Evolutionary conservation across 2,888 invertebrate genomes (phyloP), one percentile per base, ranked within the genome.

Genomic region (Drosophila fulvimacula): DNA sequence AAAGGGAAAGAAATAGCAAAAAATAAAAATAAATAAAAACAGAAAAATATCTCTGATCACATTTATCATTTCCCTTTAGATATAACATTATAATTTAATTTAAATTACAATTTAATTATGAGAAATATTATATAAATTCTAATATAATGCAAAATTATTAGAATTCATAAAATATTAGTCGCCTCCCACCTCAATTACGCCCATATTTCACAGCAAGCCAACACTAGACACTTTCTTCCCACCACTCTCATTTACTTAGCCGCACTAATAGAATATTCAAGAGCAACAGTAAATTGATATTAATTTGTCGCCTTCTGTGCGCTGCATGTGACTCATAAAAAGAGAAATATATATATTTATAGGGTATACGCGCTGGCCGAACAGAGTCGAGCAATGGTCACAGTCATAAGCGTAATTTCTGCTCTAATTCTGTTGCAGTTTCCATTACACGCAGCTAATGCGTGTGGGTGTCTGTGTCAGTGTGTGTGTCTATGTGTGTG

Each of bases 381-480:
- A 34, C 64, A 51, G 2, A 58, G 30, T 42, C 62, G 44, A 39
- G 38, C 55, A 19, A 59, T 52, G 71, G 66, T 61, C 71, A 69
- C 57, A 75, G 67, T 65, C 81, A 79, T 77, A 73, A 80, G 70
- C 69, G 71, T 76, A 81, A 76, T 80, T 83, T 88, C 76, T 83
- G 83, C 85, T 84, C 76, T 73, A 88, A 72, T 76, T 88, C 73
- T 61, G 67, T 71, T 73, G 69, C 71, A 84, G 68, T 61, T 80
- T 59, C 68, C 56, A 57, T 76, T 65, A 55, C 44, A 61, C 79
- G 58, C 55, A 71, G 62, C 27, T 63, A 76, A 70, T 77, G 57
- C 69, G 69, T 42, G 27, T 52, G 39, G 19, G 19, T 30, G 10
- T 42, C 55, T 46, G 65, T 46, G 39, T 52, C 13, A 27, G 6